Conservation (phyloP, 2,797 vertebrate genomes). For the Sebastes oblongus region DNA sequence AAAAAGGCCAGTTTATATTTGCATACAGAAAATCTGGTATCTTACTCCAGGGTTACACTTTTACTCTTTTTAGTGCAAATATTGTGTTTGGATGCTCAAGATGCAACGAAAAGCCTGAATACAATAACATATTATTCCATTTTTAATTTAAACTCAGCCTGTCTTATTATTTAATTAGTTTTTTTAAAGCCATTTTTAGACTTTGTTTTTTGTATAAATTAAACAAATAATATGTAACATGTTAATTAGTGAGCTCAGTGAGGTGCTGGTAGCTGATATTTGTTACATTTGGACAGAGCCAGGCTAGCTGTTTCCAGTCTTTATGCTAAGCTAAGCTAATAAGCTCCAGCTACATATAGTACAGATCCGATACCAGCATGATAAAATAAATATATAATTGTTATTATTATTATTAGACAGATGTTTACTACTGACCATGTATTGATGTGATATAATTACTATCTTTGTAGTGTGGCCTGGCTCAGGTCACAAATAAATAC, state of each 20-base stretch:
- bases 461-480: too few relatives aligned
- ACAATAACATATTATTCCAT: neutral
- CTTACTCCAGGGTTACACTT: neutral
- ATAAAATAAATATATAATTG: too few relatives aligned
- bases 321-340: neutral
- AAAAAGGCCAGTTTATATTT: neutral
- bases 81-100: neutral
- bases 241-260: neutral
- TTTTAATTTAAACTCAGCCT: neutral
- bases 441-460: too few relatives aligned
- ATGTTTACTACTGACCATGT: too few relatives aligned
- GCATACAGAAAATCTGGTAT: neutral
- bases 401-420: too few relatives aligned
- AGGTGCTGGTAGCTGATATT: neutral
- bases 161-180: neutral
- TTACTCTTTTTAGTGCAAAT: neutral
- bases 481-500: too few relatives aligned
- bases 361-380: too few relatives aligned
- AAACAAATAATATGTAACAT: neutral
- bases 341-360: neutral
- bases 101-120: neutral
- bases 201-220: neutral
- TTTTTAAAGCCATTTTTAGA: neutral
- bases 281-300: neutral
- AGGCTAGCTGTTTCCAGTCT: neutral